Evolutionary conservation across 2,113 vertebrate genomes (phyloP).

Genomic region (Gambusia holbrooki): DNA sequence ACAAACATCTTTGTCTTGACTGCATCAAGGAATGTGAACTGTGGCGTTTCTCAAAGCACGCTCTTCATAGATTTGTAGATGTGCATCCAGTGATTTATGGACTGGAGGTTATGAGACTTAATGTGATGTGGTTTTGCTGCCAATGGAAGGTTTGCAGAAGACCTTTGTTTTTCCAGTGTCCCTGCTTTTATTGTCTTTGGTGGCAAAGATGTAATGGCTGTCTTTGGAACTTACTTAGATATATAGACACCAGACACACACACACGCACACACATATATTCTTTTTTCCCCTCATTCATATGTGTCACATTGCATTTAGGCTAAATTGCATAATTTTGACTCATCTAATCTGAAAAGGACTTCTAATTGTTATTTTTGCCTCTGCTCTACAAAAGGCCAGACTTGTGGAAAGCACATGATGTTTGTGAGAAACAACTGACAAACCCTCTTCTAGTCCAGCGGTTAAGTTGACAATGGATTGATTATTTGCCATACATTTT

Average conservation of each 20-base stretch:
- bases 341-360: not conserved
- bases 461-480: no score
- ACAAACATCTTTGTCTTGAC: slow-evolving; percentile 63
- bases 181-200: slow-evolving; percentile 7
- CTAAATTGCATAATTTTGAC: not conserved
- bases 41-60: slow-evolving; percentile 55
- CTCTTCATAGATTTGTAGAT: slow-evolving; percentile 31
- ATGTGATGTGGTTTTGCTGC: slow-evolving; percentile 51
- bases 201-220: slow-evolving; percentile 8
- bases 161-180: slow-evolving; percentile 27
- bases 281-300: not conserved
- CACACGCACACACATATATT: no score
- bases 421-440: no score
- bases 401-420: not conserved
- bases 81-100: slow-evolving; percentile 56
- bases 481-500: not conserved
- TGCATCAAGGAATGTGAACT: slow-evolving; percentile 56
- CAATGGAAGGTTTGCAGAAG: slow-evolving; percentile 30
- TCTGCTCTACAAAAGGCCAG: not conserved
- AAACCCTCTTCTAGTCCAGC: no score
- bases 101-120: slow-evolving; percentile 30
- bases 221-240: no score
- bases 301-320: not conserved
- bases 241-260: no score
- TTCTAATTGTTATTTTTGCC: no score